Percentiles rank a stretch among this genome's conserved stretches.
Evolutionary conservation across 2,113 vertebrate genomes (phyloP).

Genomic region (Talpa occidentalis): DNA sequence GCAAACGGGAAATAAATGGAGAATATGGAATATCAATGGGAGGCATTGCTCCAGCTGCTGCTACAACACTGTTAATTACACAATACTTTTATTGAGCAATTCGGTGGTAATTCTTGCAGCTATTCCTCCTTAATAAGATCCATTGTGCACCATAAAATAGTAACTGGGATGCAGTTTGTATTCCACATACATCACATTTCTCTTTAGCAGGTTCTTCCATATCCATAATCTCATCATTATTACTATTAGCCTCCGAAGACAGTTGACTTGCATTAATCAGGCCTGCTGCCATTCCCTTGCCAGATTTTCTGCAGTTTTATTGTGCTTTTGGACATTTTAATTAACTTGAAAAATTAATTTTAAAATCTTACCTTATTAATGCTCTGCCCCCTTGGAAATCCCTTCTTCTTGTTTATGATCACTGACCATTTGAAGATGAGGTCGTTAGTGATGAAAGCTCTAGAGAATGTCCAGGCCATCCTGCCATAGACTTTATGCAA

Average conservation of each 20-base stretch:
- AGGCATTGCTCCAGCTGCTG: slow-evolving; percentile 86
- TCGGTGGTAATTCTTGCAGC: slow-evolving; percentile 88
- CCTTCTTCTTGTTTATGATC: slow-evolving; percentile 84
- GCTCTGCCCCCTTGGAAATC: slow-evolving; percentile 82
- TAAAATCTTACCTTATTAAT: slow-evolving; percentile 89
- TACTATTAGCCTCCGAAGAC: slow-evolving; percentile 90
- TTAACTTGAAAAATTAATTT: slow-evolving; percentile 92
- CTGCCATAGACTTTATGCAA: neutral
- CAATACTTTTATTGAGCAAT: slow-evolving; percentile 90
- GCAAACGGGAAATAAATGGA: slow-evolving; percentile 84
- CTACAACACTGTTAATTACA: slow-evolving; percentile 88
- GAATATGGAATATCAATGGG: slow-evolving; percentile 85
- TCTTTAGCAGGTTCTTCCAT: slow-evolving; percentile 89
- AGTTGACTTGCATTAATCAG: slow-evolving; percentile 90
- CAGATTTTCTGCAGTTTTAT: slow-evolving; percentile 90
- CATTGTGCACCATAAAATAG: slow-evolving; percentile 90
- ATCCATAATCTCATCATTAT: slow-evolving; percentile 91
- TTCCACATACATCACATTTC: slow-evolving; percentile 87
- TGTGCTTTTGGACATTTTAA: slow-evolving; percentile 92
- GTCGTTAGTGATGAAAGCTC: slow-evolving; percentile 55
- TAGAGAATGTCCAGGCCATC: neutral
- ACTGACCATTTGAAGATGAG: slow-evolving; percentile 84
- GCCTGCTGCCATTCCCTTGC: slow-evolving; percentile 88
- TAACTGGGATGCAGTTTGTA: slow-evolving; percentile 89
- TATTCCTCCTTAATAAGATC: slow-evolving; percentile 91